These are phyloP conservation scores for Coenonympha arcania DNA, from an alignment of 2,888 invertebrate species.

Conservation along the genomic window DNA sequence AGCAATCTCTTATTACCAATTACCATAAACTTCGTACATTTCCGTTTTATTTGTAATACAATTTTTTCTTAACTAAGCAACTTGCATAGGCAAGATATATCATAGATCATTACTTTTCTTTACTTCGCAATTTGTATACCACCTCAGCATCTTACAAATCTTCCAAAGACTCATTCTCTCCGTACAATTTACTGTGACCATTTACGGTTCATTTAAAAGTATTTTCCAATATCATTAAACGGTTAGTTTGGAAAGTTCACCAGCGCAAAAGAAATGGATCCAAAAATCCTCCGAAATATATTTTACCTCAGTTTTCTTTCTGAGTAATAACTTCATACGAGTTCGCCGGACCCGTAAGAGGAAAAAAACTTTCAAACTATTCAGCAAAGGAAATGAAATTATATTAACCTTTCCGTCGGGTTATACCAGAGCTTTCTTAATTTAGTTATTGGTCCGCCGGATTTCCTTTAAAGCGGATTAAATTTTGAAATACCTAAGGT, in stretches of 20 bases:
- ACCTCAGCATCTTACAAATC: no score
- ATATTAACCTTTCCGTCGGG: constrained; percentile 17
- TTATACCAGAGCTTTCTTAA: constrained; percentile 6
- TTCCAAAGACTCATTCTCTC: no score
- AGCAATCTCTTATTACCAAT: no score
- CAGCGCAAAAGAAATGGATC: constrained; percentile 7
- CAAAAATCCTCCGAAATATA: constrained; percentile 13
- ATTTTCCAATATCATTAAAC: constrained; percentile 5
- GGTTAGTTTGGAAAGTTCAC: constrained; percentile 6
- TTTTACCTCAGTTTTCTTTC: no score
- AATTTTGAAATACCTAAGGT: neutral
- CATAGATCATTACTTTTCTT: no score
- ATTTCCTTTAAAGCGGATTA: neutral
- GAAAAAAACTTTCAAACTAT: constrained; percentile 21
- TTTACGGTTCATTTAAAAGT: no score
- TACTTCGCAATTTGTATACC: no score
- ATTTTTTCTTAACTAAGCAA: no score
- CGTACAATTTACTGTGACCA: no score
- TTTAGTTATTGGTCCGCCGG: constrained; percentile 9
- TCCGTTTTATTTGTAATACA: no score
- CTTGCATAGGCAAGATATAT: no score
- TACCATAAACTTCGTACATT: no score
- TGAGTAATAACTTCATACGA: constrained; percentile 20
- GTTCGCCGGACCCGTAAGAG: constrained; percentile 14
- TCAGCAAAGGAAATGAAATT: constrained; percentile 22